A percentile compares a stretch with the other conserved stretches of the same genome.
These are phyloP conservation scores for Alfaro cultratus DNA, from an alignment of 2,797 vertebrate genomes.

Conservation along the genomic window DNA sequence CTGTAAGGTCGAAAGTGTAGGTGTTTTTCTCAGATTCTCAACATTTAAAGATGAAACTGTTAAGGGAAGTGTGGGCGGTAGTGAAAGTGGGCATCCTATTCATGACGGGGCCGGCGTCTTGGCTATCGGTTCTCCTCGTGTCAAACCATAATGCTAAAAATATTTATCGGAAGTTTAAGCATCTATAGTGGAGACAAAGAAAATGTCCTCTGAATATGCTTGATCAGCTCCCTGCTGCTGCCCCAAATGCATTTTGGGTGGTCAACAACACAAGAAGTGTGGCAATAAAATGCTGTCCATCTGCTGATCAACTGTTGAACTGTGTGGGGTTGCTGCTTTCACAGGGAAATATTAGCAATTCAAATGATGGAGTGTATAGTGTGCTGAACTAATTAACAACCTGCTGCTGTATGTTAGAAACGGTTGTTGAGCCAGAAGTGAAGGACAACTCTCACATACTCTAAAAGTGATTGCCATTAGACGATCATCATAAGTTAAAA, in stretches of 20 bases:
- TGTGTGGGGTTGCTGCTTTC: background rate
- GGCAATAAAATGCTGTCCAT: background rate
- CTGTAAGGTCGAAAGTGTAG: background rate
- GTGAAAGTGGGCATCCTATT: conserved; percentile 1
- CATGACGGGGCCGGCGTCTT: background rate
- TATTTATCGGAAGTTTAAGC: background rate
- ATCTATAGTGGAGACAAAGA: background rate
- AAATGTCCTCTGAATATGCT: background rate
- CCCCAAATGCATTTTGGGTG: too few species aligned
- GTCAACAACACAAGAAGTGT: background rate
- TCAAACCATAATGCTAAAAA: background rate
- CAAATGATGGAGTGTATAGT: background rate
- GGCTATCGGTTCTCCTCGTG: background rate
- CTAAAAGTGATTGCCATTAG: background rate
- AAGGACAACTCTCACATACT: background rate
- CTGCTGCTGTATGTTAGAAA: background rate
- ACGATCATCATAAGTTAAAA: background rate
- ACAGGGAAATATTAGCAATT: background rate
- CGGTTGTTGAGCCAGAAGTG: background rate
- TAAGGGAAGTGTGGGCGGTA: background rate
- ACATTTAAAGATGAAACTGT: background rate
- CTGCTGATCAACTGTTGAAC: background rate
- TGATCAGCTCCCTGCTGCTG: background rate
- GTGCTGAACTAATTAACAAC: background rate
- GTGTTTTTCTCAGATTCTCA: background rate